Evolutionary conservation across 2,888 invertebrate genomes (phyloP), one percentile per base, ranked within the genome.

Genomic region (Limnephilus lunatus): DNA sequence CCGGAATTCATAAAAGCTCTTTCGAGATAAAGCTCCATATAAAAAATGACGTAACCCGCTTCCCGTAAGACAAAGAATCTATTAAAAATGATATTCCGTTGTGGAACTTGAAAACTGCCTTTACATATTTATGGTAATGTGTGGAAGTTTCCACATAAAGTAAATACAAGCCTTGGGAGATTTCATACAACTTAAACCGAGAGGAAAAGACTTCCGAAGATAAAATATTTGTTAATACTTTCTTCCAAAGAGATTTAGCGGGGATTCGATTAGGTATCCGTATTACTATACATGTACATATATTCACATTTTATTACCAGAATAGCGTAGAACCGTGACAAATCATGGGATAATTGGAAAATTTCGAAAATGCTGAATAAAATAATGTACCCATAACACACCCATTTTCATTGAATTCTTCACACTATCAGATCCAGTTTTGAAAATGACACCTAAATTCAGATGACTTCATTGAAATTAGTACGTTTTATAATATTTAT

Each of bases 101-200:
- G 80, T 91, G 53, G 80, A 89, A 89, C 85, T 91, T 80, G 68
- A 90, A 81, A 91, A 92, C 81, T 89, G 85, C 68, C 89, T 92
- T 92, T 85, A 92, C 89, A 92, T 91, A 91, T 92, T 92, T 91
- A 91, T 89, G 92, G 91, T 91, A 91, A 92, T 92, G 91, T 35
- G 39, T 86, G 14, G 53, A 92, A 92, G 83, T 92, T 92, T 91
- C 80, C 85, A 89, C 80, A 91, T 92, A 91, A 92, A 91, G 89
- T 85, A 91, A 44, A 35, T 25, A 83, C 35, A 35, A 83, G 35
- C 25, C 83, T 83, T 32, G 35, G 25, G 12, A 83, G 83, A 83
- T 83, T 83, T 83, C n/a, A 68, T 68, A 25, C n/a, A 9, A 68
- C 68, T 68, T 68, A 68, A 25, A n/a, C 68, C n/a, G 68, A 68